Evolutionary conservation across 2,113 vertebrate genomes (phyloP).

Genomic region (Atrichornis clamosus): DNA sequence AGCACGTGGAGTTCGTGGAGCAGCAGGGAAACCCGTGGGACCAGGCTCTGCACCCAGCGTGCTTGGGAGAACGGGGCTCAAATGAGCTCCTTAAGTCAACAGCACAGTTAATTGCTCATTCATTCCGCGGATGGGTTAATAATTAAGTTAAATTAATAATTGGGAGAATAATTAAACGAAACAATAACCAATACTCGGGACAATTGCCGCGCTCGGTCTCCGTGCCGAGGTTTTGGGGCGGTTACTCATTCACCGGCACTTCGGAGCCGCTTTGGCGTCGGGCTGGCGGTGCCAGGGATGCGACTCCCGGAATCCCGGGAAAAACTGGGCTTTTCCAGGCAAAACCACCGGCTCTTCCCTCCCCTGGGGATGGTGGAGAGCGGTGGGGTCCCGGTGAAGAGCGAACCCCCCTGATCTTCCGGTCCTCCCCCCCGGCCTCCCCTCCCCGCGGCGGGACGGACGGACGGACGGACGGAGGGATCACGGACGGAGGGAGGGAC

Average conservation of each 20-base stretch:
- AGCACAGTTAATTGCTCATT: not conserved
- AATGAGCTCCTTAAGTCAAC: not conserved
- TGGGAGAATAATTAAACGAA: constrained; percentile 54
- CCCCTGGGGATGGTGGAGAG: fast-evolving
- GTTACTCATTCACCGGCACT: constrained; percentile 27
- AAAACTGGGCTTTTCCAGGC: not conserved
- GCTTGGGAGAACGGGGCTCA: not conserved
- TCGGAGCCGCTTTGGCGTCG: fast-evolving
- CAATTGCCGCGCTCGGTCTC: not conserved
- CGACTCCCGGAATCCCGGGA: fast-evolving
- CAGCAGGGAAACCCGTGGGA: fast-evolving
- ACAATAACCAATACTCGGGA: not conserved
- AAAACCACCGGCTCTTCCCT: fast-evolving
- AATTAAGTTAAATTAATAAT: constrained; percentile 56
- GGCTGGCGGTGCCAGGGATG: not conserved
- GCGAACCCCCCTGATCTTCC: no score
- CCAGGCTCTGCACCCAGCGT: fast-evolving
- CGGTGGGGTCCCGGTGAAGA: not conserved
- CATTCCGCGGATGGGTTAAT: constrained; percentile 1
- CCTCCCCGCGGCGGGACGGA: not conserved
- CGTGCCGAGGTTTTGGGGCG: not conserved
- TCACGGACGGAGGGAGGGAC: not conserved
- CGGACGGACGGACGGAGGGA: not conserved
- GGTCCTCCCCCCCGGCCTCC: not conserved
- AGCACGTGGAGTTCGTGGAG: not conserved